A percentile compares a stretch with the other conserved stretches of the same genome.
These are phyloP conservation scores for Cinclus cinclus DNA, from an alignment of 2,113 vertebrate species.

Conservation along the genomic window DNA sequence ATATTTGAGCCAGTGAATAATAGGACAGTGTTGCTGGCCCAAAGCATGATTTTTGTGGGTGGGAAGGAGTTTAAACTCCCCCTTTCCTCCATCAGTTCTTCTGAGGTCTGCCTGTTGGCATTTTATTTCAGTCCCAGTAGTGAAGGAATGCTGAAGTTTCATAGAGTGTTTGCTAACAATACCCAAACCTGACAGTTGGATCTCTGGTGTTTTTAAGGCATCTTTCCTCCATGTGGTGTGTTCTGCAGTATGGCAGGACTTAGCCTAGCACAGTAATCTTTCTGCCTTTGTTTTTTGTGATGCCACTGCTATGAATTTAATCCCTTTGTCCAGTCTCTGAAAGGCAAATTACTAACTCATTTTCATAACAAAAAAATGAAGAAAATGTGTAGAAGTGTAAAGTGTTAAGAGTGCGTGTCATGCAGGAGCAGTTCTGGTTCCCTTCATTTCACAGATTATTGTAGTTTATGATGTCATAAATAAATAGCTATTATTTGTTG, in stretches of 20 bases:
- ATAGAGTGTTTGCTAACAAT: neutral
- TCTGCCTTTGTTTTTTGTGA: neutral
- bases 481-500: slow-evolving; percentile 12
- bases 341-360: neutral
- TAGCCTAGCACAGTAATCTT: neutral
- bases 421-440: neutral
- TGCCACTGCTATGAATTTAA: neutral
- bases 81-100: neutral
- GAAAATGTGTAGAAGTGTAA: neutral
- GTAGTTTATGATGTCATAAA: neutral
- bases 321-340: neutral
- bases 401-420: neutral
- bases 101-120: neutral
- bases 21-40: neutral
- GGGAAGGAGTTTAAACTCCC: neutral
- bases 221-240: neutral
- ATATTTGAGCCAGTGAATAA: neutral
- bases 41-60: neutral
- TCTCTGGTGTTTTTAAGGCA: neutral
- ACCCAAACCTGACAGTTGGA: neutral
- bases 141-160: neutral
- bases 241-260: neutral
- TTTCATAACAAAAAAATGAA: neutral
- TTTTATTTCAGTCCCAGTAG: neutral
- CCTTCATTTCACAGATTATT: neutral